Evolutionary conservation across 2,888 invertebrate species (phyloP), one percentile per base, ranked within the genome.

Genomic region (Tuta absoluta): DNA sequence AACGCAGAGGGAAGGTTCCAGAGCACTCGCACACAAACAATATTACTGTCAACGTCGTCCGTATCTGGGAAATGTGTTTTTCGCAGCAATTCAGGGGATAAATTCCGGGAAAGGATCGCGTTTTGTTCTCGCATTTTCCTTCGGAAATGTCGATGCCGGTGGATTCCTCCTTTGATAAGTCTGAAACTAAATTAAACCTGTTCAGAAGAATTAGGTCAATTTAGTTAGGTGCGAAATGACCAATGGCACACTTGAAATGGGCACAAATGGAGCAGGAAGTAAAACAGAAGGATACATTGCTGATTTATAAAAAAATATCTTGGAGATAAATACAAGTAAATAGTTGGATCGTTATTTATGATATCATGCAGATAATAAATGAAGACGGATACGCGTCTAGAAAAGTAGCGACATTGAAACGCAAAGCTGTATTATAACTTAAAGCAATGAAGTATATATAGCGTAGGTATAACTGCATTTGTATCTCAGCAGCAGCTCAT

Each of bases 161-260:
- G 51, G 4, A 21, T 51, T 23, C 51, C 51, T 23, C 23, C 23
- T 51, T 23, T 51, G 19, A 23, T 51, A 33, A 51, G 51, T 51
- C 23, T 51, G 21, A 51, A 19, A 21, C 51, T 51, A 51, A 21
- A 51, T 19, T 51, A 23, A 17, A 45, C 10, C 23, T 51, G 23
- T 51, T 51, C 23, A 51, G 56, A n/a, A n/a, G 56, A 56, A 33
- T 56, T 56, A 12, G 28, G 17, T 28, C 24, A 17, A 56, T 33
- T 56, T 28, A 23, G 28, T 19, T 24, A 11, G 3, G 7, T 5
- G 11, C 14, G 23, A 21, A 24, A n/a, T 53, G 23, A 11, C 17
- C 19, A 23, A 49, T 49, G 49, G 19, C 49, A 49, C 49, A 49
- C 28, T 53, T 23, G 53, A 12, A 53, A 53, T 53, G n/a, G 53